Evolutionary conservation across 2,797 vertebrate genomes (phyloP).

Genomic region (Pangasius macronema): DNA sequence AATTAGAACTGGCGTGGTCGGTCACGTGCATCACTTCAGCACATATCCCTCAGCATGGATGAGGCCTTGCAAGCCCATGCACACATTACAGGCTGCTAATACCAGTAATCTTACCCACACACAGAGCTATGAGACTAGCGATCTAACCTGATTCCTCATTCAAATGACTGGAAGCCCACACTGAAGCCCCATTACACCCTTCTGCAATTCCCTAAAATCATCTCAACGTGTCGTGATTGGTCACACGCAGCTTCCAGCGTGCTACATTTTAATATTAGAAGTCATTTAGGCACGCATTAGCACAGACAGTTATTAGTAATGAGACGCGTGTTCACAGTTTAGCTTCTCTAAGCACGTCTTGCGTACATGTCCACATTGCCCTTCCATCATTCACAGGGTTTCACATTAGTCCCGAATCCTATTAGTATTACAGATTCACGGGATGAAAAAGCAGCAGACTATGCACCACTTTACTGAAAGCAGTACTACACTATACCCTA

Average conservation of each 20-base stretch:
- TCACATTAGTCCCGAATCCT: background rate
- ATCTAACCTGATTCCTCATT: background rate
- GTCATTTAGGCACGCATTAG: background rate
- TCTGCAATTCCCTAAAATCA: background rate
- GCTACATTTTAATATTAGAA: background rate
- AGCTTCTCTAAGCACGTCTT: background rate
- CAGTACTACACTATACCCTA: background rate
- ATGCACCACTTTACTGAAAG: background rate
- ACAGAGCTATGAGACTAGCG: background rate
- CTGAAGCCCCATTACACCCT: background rate
- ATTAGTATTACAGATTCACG: background rate
- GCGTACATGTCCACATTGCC: background rate
- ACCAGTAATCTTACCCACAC: background rate
- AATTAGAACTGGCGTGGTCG: too few relatives aligned
- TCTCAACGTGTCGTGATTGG: background rate
- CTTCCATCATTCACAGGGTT: background rate
- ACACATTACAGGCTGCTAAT: background rate
- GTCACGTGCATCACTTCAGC: too few relatives aligned
- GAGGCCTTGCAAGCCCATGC: background rate
- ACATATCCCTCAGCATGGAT: background rate
- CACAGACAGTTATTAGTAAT: slow-evolving; percentile 19
- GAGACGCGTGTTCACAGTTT: background rate
- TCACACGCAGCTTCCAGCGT: background rate
- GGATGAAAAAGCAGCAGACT: background rate
- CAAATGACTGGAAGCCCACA: background rate